Conservation (phyloP, 64 coral and sea anemone species). For the Porites australiensis region DNA sequence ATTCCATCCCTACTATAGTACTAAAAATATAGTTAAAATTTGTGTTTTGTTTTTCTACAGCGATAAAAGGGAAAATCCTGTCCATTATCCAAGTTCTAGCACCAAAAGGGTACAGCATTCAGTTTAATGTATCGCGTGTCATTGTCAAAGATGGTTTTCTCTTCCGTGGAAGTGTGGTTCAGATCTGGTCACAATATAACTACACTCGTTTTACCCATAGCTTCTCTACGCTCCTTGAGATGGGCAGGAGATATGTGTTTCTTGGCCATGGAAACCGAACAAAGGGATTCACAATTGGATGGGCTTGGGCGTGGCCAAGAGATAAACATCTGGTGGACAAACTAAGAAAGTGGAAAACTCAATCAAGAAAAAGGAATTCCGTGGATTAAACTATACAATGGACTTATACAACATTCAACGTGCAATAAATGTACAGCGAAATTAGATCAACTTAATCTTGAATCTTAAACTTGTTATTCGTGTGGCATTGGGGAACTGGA, state of each 20-base stretch:
- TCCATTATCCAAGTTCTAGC: not conserved
- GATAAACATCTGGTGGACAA: not conserved
- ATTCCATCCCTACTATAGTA: too few relatives aligned
- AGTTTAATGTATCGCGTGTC: conserved; percentile 26
- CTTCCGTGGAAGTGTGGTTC: not conserved
- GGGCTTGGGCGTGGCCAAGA: not conserved
- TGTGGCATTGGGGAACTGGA: too few relatives aligned
- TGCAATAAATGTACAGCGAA: not conserved
- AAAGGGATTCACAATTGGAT: not conserved
- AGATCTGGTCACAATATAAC: conserved; percentile 4
- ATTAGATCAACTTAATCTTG: too few relatives aligned
- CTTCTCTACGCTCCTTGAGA: not conserved
- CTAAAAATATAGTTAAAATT: too few relatives aligned
- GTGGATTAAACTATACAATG: not conserved
- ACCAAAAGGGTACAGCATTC: not conserved
- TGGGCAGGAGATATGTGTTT: conserved; percentile 8
- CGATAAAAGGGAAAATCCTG: conserved; percentile 1
- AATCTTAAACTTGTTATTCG: too few relatives aligned
- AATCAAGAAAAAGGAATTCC: not conserved
- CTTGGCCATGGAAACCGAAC: not conserved
- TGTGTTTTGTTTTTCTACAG: not conserved
- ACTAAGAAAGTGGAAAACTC: conserved; percentile 1
- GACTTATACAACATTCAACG: not conserved
- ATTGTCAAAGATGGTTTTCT: not conserved
- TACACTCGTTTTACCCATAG: not conserved